These are phyloP conservation scores for Junonia oenone DNA, from an alignment of 2,888 invertebrate species.

Conservation along the genomic window DNA sequence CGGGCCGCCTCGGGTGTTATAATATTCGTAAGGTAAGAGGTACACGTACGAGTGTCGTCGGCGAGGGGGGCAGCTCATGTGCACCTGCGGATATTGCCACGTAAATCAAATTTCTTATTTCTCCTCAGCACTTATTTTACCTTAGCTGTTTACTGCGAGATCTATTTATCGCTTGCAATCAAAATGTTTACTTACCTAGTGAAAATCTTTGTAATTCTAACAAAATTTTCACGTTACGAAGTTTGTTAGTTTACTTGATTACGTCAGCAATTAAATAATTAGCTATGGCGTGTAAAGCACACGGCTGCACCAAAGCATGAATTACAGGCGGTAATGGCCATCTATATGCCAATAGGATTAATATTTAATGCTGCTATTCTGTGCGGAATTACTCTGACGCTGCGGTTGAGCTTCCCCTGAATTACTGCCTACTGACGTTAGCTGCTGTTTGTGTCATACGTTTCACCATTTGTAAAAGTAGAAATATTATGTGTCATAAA, in stretches of 20 bases:
- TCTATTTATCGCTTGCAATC: constrained; percentile 13
- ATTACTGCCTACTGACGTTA: constrained; percentile 62
- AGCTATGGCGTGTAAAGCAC: constrained; percentile 46
- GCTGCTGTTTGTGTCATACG: constrained; percentile 46
- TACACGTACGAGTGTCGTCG: constrained; percentile 29
- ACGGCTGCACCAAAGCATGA: constrained; percentile 47
- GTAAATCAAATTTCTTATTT: constrained; percentile 72
- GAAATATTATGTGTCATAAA: constrained; percentile 23
- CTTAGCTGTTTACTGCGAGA: constrained; percentile 31
- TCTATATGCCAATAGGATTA: constrained; percentile 72
- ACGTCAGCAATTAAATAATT: constrained; percentile 48
- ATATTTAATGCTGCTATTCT: constrained; percentile 72
- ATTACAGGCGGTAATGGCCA: constrained; percentile 61
- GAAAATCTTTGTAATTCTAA: background rate
- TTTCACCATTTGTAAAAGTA: constrained; percentile 37
- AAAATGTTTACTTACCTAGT: no score
- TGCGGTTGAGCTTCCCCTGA: constrained; percentile 64
- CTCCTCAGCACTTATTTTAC: constrained; percentile 53
- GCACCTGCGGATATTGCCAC: constrained; percentile 70
- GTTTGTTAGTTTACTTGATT: constrained; percentile 1
- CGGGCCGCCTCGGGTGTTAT: constrained; percentile 23
- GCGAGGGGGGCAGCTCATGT: constrained; percentile 45
- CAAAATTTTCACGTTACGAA: background rate
- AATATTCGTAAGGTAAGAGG: constrained; percentile 28
- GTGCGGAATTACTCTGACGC: constrained; percentile 63